Percentiles rank a stretch among this genome's conserved stretches.
These are phyloP conservation scores for Megalopta genalis DNA, from an alignment of 1,140 invertebrate genomes.

Conservation along the genomic window DNA sequence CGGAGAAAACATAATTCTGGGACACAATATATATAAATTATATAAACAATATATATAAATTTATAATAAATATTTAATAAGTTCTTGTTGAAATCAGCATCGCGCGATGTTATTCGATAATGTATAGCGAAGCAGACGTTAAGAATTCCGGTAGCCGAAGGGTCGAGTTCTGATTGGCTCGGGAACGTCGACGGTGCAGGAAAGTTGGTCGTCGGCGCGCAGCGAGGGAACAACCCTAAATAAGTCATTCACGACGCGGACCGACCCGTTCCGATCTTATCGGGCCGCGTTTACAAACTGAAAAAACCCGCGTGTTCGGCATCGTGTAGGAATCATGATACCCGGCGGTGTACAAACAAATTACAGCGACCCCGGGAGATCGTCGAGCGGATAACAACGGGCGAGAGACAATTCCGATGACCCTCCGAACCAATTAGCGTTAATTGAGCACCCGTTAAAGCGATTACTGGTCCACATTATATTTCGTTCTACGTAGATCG, in stretches of 20 bases:
- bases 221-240: not conserved
- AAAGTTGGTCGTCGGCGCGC: too few relatives aligned
- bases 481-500: too few relatives aligned
- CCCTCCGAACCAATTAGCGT: constrained; percentile 12
- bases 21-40: too few relatives aligned
- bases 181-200: too few relatives aligned
- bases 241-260: not conserved
- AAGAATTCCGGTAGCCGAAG: too few relatives aligned
- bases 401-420: not conserved
- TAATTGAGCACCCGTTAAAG: constrained; percentile 13
- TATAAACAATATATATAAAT: too few relatives aligned
- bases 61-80: too few relatives aligned
- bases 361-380: not conserved
- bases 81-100: too few relatives aligned
- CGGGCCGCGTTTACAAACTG: not conserved
- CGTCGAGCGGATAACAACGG: not conserved
- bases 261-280: not conserved
- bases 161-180: too few relatives aligned
- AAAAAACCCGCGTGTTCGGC: not conserved
- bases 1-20: too few relatives aligned
- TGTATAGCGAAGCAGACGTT: too few relatives aligned
- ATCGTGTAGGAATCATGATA: not conserved
- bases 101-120: too few relatives aligned
- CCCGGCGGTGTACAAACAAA: not conserved
- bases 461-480: not conserved